These are phyloP conservation scores for Lasioglossum oenotherae DNA, from an alignment of 2,888 invertebrate species.

Conservation along the genomic window DNA sequence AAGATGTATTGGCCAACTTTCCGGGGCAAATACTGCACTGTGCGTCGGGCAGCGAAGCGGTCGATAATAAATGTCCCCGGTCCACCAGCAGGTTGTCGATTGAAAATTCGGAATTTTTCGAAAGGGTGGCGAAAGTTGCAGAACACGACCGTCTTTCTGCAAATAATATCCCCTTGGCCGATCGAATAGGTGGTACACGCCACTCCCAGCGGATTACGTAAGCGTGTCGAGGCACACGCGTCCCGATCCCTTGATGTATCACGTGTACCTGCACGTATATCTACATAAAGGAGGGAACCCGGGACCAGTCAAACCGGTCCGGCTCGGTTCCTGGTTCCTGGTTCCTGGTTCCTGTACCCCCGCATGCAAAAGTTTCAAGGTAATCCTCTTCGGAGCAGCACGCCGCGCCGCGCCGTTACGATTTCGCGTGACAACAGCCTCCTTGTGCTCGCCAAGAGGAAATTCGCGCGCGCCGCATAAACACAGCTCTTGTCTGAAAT, in stretches of 20 bases:
- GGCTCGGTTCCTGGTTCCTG: slow-evolving; percentile 75
- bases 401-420: slow-evolving; percentile 32
- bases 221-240: slow-evolving; percentile 59
- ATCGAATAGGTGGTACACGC: slow-evolving; percentile 64
- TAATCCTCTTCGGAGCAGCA: slow-evolving; percentile 66
- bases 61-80: background rate
- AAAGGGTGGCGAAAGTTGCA: background rate
- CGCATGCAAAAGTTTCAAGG: slow-evolving; percentile 72
- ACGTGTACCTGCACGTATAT: slow-evolving; percentile 62
- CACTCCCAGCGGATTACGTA: slow-evolving; percentile 71
- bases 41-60: background rate
- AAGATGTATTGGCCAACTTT: no score
- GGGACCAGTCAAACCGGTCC: slow-evolving; percentile 76
- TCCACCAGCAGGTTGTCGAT: background rate
- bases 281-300: slow-evolving; percentile 52
- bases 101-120: background rate
- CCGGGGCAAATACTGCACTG: no score
- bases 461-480: slow-evolving; percentile 48
- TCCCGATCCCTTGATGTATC: slow-evolving; percentile 63
- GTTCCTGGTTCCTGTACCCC: slow-evolving; percentile 74
- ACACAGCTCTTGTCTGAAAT: slow-evolving; percentile 42
- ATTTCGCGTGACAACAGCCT: slow-evolving; percentile 60
- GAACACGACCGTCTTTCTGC: slow-evolving; percentile 16
- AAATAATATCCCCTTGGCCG: slow-evolving; percentile 41
- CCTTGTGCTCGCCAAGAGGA: slow-evolving; percentile 39